Base-by-base conservation (phyloP, 1,140 invertebrate genomes). In the Nephila pilipes region DNA sequence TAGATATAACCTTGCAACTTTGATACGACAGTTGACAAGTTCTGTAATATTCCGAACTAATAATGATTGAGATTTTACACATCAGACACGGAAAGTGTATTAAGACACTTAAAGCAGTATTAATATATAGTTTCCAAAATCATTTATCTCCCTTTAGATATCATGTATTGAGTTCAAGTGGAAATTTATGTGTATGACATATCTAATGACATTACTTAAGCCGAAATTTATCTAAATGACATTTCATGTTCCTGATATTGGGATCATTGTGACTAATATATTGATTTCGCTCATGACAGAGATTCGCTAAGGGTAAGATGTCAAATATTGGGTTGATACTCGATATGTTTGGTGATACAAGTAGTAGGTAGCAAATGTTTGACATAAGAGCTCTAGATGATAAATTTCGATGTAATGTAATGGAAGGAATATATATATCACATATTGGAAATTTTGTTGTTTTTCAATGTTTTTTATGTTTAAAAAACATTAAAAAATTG, bases 131-230 rank as follows among this genome's bases (percentile, higher is more conserved):
- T 65, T 25, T 65, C 63, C 10, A 29, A 25, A 65, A 65, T 65
- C 63, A 65, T 65, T 65, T 65, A 25, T 65, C n/a, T 65, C 63
- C 12, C 63, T 65, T 65, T 25, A n/a, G 63, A 65, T 65, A 65
- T 25, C 63, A 25, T 22, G n/a, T 65, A n/a, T 65, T 25, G 20
- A 65, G n/a, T 8, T 29, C 20, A n/a, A 25, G 25, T n/a, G 63
- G 63, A 65, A 60, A 60, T 60, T 60, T 22, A 60, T 60, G 18
- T 18, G 58, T 5, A 60, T 60, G 22, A 60, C 58, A 60, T 46
- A 46, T 46, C 46, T 46, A 46, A 46, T 46, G 46, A 46, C 46
- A 46, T 46, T 46, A 46, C 46, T 46, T 46, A 46, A 46, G 46
- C 12, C 6, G 46, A 60, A 65, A 65, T 65, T 25, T n/a, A 25